Conservation (phyloP, 2,113 vertebrate species). For the Dipodomys spectabilis region DNA sequence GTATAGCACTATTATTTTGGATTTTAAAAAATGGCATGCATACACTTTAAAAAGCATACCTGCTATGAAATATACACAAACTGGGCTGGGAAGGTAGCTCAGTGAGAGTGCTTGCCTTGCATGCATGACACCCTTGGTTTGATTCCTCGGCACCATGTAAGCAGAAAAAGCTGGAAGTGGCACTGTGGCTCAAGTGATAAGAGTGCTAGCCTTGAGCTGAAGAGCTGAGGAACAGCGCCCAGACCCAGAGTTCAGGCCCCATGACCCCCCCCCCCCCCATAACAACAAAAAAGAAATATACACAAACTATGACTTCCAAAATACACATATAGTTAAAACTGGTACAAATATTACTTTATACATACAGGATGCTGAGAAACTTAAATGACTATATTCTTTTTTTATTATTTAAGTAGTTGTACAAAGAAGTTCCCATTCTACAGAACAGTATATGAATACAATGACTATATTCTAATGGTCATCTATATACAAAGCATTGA, state of each 20-base stretch:
- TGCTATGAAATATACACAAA: slow-evolving; percentile 26
- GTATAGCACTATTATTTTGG: neutral
- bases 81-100: too few species aligned
- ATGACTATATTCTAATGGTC: neutral
- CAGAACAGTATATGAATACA: neutral
- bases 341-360: slow-evolving; percentile 66
- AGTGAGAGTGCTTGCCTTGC: too few species aligned
- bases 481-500: neutral
- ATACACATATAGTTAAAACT: slow-evolving; percentile 62
- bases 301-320: slow-evolving; percentile 59
- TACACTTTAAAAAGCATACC: slow-evolving; percentile 9
- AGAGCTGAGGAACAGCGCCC: too few species aligned
- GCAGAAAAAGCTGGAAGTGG: too few species aligned
- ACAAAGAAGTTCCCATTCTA: too few species aligned
- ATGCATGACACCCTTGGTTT: too few species aligned
- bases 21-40: neutral
- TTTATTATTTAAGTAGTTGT: too few species aligned
- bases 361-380: slow-evolving; percentile 34
- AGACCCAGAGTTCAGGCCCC: too few species aligned
- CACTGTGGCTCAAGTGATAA: too few species aligned
- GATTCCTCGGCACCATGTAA: too few species aligned
- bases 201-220: too few species aligned
- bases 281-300: neutral
- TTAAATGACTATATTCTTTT: slow-evolving; percentile 21
- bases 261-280: too few species aligned